Evolutionary conservation across 2,888 invertebrate species (phyloP).

Genomic region (Hirtodrosophila duncani): DNA sequence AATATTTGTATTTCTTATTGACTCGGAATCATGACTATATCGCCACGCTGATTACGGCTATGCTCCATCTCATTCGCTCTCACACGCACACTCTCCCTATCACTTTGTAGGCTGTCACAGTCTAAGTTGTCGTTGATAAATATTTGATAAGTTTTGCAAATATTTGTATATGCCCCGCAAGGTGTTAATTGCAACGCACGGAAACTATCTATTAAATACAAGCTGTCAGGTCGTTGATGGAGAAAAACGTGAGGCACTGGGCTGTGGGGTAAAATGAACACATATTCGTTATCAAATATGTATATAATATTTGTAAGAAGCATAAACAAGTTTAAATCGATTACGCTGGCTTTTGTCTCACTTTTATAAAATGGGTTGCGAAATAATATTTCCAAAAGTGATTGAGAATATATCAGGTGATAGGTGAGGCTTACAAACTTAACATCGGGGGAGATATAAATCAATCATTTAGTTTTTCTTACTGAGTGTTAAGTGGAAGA

Average conservation of each 20-base stretch:
- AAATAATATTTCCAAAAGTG: too few species aligned
- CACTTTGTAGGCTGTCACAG: constrained; percentile 29
- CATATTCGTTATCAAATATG: too few species aligned
- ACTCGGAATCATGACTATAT: constrained; percentile 27
- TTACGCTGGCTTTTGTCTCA: too few species aligned
- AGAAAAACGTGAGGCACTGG: background rate
- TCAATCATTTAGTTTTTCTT: too few species aligned
- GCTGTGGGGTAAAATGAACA: too few species aligned
- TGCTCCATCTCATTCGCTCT: background rate
- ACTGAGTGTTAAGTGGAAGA: too few species aligned
- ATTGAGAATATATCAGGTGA: too few species aligned
- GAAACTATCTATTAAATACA: constrained; percentile 48
- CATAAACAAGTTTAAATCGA: too few species aligned
- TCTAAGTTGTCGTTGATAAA: constrained; percentile 54
- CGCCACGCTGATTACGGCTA: constrained; percentile 25
- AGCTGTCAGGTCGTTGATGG: constrained; percentile 29
- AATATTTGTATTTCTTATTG: constrained; percentile 22
- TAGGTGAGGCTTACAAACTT: too few species aligned
- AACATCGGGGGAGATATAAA: too few species aligned
- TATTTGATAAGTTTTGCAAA: constrained; percentile 55
- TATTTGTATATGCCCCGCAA: constrained; percentile 52
- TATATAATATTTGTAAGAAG: too few species aligned
- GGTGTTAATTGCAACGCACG: constrained; percentile 59
- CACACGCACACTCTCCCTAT: background rate
- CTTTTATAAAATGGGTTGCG: too few species aligned